Base-by-base conservation (phyloP, 2,113 vertebrate species). In the Eurystomus gularis region DNA sequence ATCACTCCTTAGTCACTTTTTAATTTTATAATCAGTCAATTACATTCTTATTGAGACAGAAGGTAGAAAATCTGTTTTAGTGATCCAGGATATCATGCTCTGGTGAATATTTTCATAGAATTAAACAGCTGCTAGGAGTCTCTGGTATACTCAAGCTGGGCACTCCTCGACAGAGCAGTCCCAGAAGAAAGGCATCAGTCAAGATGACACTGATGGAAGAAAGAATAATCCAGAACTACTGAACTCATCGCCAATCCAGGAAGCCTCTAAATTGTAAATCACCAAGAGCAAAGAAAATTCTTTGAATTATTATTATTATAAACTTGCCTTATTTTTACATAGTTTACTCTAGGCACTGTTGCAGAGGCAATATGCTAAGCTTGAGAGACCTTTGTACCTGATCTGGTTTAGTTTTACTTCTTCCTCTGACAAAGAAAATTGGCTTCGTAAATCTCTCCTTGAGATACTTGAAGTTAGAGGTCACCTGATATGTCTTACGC, bases 401-500 rank as follows among this genome's bases (percentile, higher is more conserved):
- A 76, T 19, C 20, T 80, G 24, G 39, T 75, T 76, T 68, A 44
- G 10, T 57, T 77, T 65, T 65, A 23, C 17, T 42, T 85, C 24
- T 29, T 55, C 72, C 28, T 73, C 68, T 83, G 31, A 6, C 35
- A 65, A 39, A 48, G n/a, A 77, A 69, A 92, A 75, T 18, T 19
- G 26, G 25, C 24, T 94, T 86, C 31, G 10, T 48, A 71, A 68
- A 42, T 28, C 39, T 46, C 69, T 58, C 10, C 24, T 62, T 42
- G 33, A 82, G n/a, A 13, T 12, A 44, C 11, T 4, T 87, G 60
- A 75, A 89, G 13, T 8, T n/a, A 82, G 13, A 81, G 21, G n/a
- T 66, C 44, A 82, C 33, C 25, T 76, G 28, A 2, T 17, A 18
- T 1, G 6, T 49, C 49, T 68, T 17, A 18, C 0, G 0, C 19